Evolutionary conservation across 2,113 vertebrate genomes (phyloP).

Genomic region (Regulus satrapa): DNA sequence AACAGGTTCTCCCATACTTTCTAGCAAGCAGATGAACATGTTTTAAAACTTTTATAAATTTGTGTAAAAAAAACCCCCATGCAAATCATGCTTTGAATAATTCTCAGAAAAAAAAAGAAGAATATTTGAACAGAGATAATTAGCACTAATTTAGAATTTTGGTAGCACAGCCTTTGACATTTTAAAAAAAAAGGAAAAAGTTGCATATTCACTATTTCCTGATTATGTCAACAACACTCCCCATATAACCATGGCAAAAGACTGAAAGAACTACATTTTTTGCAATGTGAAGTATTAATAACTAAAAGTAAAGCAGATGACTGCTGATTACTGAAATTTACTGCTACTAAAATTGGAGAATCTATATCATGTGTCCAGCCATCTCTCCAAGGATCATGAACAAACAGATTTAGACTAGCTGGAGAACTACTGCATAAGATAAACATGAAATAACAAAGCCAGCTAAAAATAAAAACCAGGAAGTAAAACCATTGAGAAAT

Average conservation of each 20-base stretch:
- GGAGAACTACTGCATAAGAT: constrained; percentile 6
- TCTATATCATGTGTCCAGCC: background rate
- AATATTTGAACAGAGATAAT: background rate
- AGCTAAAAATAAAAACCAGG: constrained; percentile 34
- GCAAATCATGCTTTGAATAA: background rate
- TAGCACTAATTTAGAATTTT: background rate
- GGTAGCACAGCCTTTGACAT: background rate
- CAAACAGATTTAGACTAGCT: constrained; percentile 22
- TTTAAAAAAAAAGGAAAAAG: background rate
- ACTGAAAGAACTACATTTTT: background rate
- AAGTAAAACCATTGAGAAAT: constrained; percentile 12
- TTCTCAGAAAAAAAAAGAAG: background rate
- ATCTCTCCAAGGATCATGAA: constrained; percentile 21
- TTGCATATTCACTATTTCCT: background rate
- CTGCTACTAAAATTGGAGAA: constrained; percentile 10
- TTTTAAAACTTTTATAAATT: background rate
- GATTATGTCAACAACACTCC: background rate
- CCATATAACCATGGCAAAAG: background rate
- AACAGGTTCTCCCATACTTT: background rate
- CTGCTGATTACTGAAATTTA: background rate
- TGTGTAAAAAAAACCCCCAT: background rate
- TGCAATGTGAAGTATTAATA: background rate
- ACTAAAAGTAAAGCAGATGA: background rate
- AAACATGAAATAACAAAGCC: constrained; percentile 25
- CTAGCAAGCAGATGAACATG: background rate